A percentile compares a stretch with the other conserved stretches of the same genome.
phyloP scores from a whole-genome alignment of 1,140 invertebrate genomes.

The Euschistus heros region DNA sequence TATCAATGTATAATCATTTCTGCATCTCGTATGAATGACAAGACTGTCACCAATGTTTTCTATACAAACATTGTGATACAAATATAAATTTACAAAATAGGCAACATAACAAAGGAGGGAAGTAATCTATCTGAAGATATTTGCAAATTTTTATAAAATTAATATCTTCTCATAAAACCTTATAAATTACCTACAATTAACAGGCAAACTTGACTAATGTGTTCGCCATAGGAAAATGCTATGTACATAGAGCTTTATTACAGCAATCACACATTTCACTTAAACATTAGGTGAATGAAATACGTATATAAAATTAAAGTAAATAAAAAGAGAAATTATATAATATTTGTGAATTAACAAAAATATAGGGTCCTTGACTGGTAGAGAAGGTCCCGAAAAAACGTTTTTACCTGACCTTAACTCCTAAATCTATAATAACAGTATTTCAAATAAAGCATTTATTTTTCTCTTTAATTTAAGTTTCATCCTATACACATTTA shows the following conservation, averaged over 20 bases:
- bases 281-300: conserved; percentile 1
- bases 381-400: conserved; percentile 5
- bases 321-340: conserved; percentile 1
- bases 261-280: neutral
- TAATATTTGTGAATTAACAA: neutral
- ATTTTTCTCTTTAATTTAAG: too few species aligned
- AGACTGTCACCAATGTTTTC: too few species aligned
- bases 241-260: neutral
- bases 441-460: neutral
- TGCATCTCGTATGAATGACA: too few species aligned
- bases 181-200: conserved; percentile 2
- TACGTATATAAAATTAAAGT: neutral
- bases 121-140: too few species aligned
- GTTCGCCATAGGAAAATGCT: conserved; percentile 3
- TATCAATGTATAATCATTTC: too few species aligned
- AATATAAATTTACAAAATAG: too few species aligned
- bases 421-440: neutral
- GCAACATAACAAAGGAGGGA: too few species aligned
- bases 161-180: too few species aligned
- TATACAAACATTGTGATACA: too few species aligned
- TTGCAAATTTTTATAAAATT: too few species aligned
- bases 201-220: conserved; percentile 8
- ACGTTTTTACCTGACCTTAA: neutral
- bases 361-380: conserved; percentile 1
- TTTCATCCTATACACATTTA: conserved; percentile 6